These are phyloP conservation scores for Capromys pilorides DNA, from an alignment of 2,797 vertebrate genomes.

Conservation along the genomic window DNA sequence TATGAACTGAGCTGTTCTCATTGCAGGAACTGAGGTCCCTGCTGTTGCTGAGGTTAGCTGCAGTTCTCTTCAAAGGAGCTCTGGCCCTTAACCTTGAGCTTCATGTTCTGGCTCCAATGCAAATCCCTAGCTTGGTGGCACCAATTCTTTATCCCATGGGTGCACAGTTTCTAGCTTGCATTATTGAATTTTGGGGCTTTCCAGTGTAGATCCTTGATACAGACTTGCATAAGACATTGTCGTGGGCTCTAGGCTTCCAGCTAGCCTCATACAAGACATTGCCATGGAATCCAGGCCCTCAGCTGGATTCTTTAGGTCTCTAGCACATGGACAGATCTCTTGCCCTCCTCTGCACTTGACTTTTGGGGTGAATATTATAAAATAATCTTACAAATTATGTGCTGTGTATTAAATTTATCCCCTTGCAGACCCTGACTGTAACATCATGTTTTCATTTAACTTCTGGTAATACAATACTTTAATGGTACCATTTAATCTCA, in stretches of 20 bases:
- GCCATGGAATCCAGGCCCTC: background rate
- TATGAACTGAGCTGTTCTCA: background rate
- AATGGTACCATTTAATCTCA: constrained; percentile 74
- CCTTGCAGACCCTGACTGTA: too few relatives aligned
- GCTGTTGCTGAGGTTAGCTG: background rate
- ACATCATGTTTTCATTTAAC: constrained; percentile 52
- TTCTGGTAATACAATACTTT: constrained; percentile 79
- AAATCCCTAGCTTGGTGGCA: too few relatives aligned
- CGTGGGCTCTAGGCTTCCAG: background rate
- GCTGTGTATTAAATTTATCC: too few relatives aligned
- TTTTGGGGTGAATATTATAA: too few relatives aligned
- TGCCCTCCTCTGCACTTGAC: too few relatives aligned
- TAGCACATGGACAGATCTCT: too few relatives aligned
- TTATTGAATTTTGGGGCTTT: background rate
- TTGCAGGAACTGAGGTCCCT: background rate
- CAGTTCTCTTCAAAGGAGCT: background rate
- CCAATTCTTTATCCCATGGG: too few relatives aligned
- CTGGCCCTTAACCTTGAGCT: background rate
- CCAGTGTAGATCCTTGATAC: background rate
- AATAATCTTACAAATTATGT: too few relatives aligned
- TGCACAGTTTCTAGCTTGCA: background rate
- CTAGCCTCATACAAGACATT: background rate
- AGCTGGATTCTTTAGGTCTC: background rate
- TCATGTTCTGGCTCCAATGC: too few relatives aligned
- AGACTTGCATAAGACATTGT: background rate